Base-by-base conservation (phyloP, 2,113 vertebrate genomes). In the Nansenia antarctica region DNA sequence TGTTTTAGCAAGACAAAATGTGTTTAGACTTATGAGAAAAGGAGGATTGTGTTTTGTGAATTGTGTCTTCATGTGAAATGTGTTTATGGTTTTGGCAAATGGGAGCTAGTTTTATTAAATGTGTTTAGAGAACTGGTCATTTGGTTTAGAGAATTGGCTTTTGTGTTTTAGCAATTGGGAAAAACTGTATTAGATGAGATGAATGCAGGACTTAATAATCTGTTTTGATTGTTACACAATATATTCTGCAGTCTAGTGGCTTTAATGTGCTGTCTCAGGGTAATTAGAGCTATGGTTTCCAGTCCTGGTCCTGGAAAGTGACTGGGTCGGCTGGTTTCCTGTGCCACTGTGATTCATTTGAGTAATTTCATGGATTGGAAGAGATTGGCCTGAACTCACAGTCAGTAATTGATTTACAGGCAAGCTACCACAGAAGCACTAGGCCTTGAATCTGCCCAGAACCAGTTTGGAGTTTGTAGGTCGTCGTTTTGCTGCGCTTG, bases 311-410 rank as follows among this genome's bases (percentile, higher is more conserved):
- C 20, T 54, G 24, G 24, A 24, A 7, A 1, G 9, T 24, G n/a
- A 67, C 70, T 60, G 60, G n/a, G 58, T 68, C 68, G 75, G 77
- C 60, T 74, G 9, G 30, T 78, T 83, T 67, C 55, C 73, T 59
- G 83, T 78, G 27, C 42, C 62, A 60, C 72, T 65, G 54, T 76
- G 80, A 87, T 84, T 85, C 74, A 84, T 83, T 78, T 60, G 76
- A 77, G 62, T 74, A 70, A 74, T 80, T 79, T 77, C 53, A 53
- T 59, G 62, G 72, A 72, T 35, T 76, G 60, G 64, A 59, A 70
- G 52, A 60, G 59, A 65, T 80, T 80, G 72, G 75, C 35, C n/a
- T n/a, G 69, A 74, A 72, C 63, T 49, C 30, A 45, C 65, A 47
- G 35, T 65, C 32, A 52, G 35, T 67, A 74, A 73, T 55, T 79